phyloP scores from a whole-genome alignment of 2,113 vertebrate genomes.

The Pitta sordida region DNA sequence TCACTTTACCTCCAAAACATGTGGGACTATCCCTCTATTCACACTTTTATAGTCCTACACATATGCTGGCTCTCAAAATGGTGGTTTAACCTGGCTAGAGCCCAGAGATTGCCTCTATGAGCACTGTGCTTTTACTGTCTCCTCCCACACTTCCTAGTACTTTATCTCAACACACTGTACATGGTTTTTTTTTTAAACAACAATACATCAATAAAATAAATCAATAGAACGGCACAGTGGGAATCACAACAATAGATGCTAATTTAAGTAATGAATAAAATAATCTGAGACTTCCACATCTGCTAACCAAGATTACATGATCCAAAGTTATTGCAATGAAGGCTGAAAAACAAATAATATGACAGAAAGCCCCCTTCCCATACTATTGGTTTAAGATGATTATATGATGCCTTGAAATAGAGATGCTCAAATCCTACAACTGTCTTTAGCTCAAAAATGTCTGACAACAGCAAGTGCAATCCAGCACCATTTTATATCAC shows the following conservation, averaged over 20 bases:
- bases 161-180: neutral
- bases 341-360: neutral
- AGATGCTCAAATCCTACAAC: neutral
- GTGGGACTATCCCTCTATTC: rapidly evolving
- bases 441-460: neutral
- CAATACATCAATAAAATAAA: neutral
- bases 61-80: neutral
- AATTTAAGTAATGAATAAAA: neutral
- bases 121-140: neutral
- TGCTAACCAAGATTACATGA: neutral
- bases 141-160: neutral
- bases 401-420: neutral
- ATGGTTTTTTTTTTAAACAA: neutral
- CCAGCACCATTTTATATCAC: neutral
- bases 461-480: neutral
- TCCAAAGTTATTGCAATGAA: neutral
- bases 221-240: neutral
- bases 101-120: neutral
- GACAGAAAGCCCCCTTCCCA: neutral
- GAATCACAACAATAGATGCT: neutral
- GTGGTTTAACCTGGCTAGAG: neutral
- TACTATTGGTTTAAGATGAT: neutral
- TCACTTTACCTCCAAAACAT: neutral
- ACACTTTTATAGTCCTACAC: neutral
- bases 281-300: neutral